Evolutionary conservation across 2,113 vertebrate genomes (phyloP), one percentile per base, ranked within the genome.

Genomic region (Anarhynchus alexandrinus): DNA sequence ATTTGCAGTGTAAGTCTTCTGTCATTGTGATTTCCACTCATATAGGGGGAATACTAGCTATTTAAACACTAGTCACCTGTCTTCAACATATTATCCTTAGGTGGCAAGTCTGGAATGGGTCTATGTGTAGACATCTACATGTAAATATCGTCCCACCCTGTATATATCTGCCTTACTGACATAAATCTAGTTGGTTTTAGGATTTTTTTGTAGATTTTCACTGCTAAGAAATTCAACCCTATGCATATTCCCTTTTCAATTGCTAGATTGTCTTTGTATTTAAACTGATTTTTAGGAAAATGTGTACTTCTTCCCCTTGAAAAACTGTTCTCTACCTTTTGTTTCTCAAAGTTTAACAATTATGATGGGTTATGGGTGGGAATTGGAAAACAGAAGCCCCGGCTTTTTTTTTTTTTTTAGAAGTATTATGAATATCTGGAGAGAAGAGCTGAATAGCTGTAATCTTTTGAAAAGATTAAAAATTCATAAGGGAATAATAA

Each of bases 401-500:
- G 54, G 40, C 12, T 11, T 6, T 67, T 81, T 52, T 70, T 86
- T 40, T 81, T 69, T 61, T 79, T 73, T 47, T 34, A 78, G 25
- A 81, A 10, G 25, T 58, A 2, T 74, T 91, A 73, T 51, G 43
- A 93, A 59, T 51, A 67, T 25, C 29, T 66, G 49, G 27, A 65
- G 36, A 92, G 43, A 93, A 59, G 51, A 67, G 15, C 40, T 78
- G 66, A 43, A 64, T 67, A 69, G 40, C 26, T 65, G 15, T 77
- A 80, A 57, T 88, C 52, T 79, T 87, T 57, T 89, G 36, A 69
- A 96, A 91, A 85, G 16, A 79, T 85, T 43, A 89, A 82, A 78
- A 64, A 87, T 69, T 87, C 52, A 40, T 49, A 55, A 69, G 65
- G 47, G 89, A 87, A 29, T 79, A 89, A 82, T 82, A 84, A 64